phyloP scores from a whole-genome alignment of 23 tunicate genomes.

The Aplidium turbinatum region DNA sequence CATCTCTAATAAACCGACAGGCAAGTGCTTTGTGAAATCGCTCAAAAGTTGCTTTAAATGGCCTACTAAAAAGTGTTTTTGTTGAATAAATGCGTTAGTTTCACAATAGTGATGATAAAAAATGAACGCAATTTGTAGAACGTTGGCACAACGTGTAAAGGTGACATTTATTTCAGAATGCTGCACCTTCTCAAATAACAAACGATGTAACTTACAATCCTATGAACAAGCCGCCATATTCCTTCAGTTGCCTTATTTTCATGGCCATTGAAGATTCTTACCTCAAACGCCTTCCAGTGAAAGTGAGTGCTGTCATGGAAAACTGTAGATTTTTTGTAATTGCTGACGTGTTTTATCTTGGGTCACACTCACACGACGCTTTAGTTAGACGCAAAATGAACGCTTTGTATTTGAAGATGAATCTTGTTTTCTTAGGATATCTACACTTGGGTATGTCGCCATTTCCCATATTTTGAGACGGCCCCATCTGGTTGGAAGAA shows the following conservation, averaged over 20 bases:
- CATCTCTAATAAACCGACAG: constrained; percentile 48
- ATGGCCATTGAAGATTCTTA: constrained; percentile 95
- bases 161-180: constrained; percentile 1
- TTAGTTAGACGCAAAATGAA: too few relatives aligned
- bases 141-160: too few relatives aligned
- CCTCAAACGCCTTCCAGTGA: constrained; percentile 80
- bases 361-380: too few relatives aligned
- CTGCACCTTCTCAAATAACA: neutral
- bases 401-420: too few relatives aligned
- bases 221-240: constrained; percentile 86
- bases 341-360: neutral
- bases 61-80: neutral
- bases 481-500: constrained; percentile 96
- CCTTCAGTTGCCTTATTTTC: constrained; percentile 89
- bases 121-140: too few relatives aligned
- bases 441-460: constrained; percentile 88
- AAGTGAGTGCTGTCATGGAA: constrained; percentile 52
- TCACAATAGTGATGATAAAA: too few relatives aligned
- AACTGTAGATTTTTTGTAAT: too few relatives aligned
- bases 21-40: constrained; percentile 4
- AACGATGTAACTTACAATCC: constrained; percentile 52
- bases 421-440: constrained; percentile 66
- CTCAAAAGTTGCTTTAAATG: neutral
- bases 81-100: neutral
- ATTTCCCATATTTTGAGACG: constrained; percentile 91